These are phyloP conservation scores for Panzeria rudis DNA, from an alignment of 2,888 invertebrate species.

Conservation along the genomic window DNA sequence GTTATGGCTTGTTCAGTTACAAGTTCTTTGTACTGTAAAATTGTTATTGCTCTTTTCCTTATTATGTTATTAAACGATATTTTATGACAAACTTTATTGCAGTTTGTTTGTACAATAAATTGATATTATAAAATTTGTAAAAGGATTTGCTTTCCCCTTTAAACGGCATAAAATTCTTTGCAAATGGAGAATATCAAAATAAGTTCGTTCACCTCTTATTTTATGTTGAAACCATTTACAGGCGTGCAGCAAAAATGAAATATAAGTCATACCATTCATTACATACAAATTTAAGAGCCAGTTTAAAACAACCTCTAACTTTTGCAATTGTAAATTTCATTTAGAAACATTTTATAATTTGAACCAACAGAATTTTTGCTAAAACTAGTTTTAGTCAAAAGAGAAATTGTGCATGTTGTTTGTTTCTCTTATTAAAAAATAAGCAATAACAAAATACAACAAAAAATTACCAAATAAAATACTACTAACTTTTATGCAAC, in stretches of 20 bases:
- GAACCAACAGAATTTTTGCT: too few species aligned
- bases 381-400: too few species aligned
- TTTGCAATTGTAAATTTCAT: too few species aligned
- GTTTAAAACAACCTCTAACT: not conserved
- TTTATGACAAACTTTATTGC: conserved; percentile 42
- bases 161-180: not conserved
- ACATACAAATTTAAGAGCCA: not conserved
- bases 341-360: too few species aligned
- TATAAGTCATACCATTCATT: not conserved
- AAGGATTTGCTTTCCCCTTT: conserved; percentile 32
- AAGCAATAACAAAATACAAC: too few species aligned
- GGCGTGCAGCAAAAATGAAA: not conserved
- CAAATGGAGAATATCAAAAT: not conserved
- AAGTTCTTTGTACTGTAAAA: not conserved
- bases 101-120: conserved; percentile 39
- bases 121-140: conserved; percentile 49
- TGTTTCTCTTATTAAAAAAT: too few species aligned
- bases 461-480: too few species aligned
- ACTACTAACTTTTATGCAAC: too few species aligned
- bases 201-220: conserved; percentile 43
- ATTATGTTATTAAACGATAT: conserved; percentile 9
- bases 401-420: too few species aligned
- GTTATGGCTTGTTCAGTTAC: not conserved
- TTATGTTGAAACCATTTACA: not conserved
- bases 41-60: not conserved